Evolutionary conservation across 2,797 vertebrate genomes (phyloP).

Genomic region (Cottoperca gobio): DNA sequence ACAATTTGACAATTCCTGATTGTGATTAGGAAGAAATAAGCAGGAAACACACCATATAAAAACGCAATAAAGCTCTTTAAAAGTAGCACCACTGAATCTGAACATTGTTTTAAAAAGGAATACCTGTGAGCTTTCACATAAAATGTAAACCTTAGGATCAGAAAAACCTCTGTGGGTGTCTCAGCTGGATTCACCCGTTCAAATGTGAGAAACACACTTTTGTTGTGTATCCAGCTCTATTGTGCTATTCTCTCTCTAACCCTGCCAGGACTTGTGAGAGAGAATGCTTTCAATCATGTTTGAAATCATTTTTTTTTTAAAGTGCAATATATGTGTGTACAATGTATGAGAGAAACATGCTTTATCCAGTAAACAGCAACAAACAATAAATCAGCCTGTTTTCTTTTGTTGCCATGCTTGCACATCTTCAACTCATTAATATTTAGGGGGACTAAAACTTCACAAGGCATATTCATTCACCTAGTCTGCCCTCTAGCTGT

Average conservation of each 20-base stretch:
- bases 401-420: neutral
- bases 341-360: conserved; percentile 11
- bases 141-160: neutral
- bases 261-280: neutral
- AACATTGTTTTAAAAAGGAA: neutral
- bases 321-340: conserved; percentile 13
- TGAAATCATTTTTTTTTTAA: neutral
- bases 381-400: conserved; percentile 2
- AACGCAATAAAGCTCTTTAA: neutral
- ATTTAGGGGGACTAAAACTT: conserved; percentile 4
- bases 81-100: neutral
- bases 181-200: neutral
- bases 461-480: conserved; percentile 53
- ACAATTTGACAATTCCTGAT: neutral
- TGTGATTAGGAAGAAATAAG: neutral
- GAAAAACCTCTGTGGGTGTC: neutral
- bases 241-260: conserved; percentile 2
- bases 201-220: conserved; percentile 7
- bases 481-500: conserved; percentile 78
- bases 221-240: neutral
- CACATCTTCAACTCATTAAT: neutral
- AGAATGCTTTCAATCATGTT: conserved; percentile 5
- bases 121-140: neutral
- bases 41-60: neutral
- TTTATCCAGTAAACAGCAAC: conserved; percentile 23